Conservation (phyloP, 2,113 vertebrate species). For the Sarotherodon lohbergeri region DNA sequence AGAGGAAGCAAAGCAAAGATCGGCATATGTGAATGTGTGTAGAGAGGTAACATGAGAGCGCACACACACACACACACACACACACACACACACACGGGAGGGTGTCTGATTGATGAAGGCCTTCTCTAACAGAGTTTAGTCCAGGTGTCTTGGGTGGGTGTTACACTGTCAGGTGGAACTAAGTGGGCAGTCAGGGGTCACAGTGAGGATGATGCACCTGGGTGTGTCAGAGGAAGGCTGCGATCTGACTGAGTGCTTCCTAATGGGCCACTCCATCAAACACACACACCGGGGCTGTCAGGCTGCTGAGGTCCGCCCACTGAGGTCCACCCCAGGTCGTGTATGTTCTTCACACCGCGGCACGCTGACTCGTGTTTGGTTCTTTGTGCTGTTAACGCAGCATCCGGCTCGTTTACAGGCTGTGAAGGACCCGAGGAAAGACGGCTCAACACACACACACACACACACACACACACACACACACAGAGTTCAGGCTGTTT, state of each 20-base stretch:
- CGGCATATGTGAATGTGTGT: background rate
- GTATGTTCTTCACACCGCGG: background rate
- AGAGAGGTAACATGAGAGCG: background rate
- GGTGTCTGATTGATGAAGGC: background rate
- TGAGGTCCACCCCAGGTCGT: background rate
- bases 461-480: background rate
- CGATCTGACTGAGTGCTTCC: background rate
- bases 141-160: background rate
- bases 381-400: background rate
- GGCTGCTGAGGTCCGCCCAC: background rate
- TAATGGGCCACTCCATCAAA: background rate
- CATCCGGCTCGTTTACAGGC: background rate
- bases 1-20: background rate
- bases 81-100: background rate
- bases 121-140: background rate
- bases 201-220: background rate
- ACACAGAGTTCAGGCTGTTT: background rate
- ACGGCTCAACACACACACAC: accelerated
- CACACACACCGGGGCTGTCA: background rate
- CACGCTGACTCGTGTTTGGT: background rate
- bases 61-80: too few species aligned
- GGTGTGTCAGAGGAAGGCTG: background rate
- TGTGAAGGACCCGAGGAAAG: background rate
- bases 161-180: background rate
- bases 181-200: background rate